Conservation (phyloP, 2,113 vertebrate species). For the Odocoileus virginianus region DNA sequence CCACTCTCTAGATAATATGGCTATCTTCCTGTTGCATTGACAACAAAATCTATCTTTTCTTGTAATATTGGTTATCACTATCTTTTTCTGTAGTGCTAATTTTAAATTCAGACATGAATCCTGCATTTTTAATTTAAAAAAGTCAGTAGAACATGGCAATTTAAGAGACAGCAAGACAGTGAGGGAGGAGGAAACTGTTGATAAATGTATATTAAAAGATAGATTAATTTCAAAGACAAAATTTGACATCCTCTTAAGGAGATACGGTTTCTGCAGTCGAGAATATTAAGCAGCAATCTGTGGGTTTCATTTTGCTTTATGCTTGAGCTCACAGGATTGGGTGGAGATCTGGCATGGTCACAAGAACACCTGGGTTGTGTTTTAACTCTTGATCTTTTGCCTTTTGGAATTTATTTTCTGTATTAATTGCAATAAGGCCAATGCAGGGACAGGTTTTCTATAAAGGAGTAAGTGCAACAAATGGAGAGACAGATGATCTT, state of each 20-base stretch:
- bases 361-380: not conserved
- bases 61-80: not conserved
- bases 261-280: not conserved
- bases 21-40: not conserved
- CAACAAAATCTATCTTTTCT: not conserved
- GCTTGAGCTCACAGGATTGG: not conserved
- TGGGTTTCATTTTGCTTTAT: not conserved
- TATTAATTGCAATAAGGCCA: not conserved
- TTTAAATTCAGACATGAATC: not conserved
- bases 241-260: not conserved
- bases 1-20: not conserved
- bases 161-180: not conserved
- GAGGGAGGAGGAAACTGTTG: not conserved
- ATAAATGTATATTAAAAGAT: not conserved
- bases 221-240: not conserved
- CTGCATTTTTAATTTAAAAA: not conserved
- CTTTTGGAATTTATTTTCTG: not conserved
- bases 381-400: not conserved
- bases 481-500: not conserved
- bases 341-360: not conserved
- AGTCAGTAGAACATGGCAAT: not conserved
- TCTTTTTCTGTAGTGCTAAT: not conserved
- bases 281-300: not conserved
- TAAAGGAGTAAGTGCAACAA: not conserved
- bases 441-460: not conserved